A percentile compares a stretch with the other conserved stretches of the same genome.
These are phyloP conservation scores for Indri indri DNA, from an alignment of 2,113 vertebrate genomes.

Conservation along the genomic window DNA sequence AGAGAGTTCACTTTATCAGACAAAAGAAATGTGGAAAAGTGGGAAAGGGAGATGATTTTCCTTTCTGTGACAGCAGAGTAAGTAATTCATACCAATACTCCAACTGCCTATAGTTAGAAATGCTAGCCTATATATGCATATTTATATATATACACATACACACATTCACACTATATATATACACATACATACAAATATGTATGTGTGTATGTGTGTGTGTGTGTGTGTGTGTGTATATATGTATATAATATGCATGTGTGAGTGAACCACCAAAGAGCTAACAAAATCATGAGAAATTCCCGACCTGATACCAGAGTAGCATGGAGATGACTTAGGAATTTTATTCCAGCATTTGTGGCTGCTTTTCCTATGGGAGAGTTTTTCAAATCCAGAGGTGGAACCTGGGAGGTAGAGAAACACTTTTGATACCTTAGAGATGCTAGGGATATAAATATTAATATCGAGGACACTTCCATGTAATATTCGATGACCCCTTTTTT, in stretches of 20 bases:
- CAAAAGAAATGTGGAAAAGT: not conserved
- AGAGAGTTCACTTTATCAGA: not conserved
- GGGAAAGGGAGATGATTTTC: not conserved
- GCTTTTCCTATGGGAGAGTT: not conserved
- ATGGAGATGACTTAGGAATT: not conserved
- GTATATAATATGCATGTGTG: not conserved
- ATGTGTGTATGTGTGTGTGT: not conserved
- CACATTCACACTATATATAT: not conserved
- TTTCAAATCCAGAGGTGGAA: not conserved
- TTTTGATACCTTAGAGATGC: not conserved
- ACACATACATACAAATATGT: not conserved
- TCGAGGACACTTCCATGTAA: not conserved
- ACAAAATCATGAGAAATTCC: not conserved
- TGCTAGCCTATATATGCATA: not conserved
- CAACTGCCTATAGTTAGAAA: not conserved
- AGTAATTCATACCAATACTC: not conserved
- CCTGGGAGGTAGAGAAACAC: rapidly evolving
- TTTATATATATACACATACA: not conserved
- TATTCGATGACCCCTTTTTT: not conserved
- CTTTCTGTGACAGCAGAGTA: not conserved
- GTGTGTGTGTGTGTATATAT: not conserved
- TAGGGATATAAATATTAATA: not conserved
- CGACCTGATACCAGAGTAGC: not conserved
- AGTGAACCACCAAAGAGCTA: not conserved
- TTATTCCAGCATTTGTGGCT: not conserved